Conservation (phyloP, 1,140 invertebrate species). For the Apis dorsata region DNA sequence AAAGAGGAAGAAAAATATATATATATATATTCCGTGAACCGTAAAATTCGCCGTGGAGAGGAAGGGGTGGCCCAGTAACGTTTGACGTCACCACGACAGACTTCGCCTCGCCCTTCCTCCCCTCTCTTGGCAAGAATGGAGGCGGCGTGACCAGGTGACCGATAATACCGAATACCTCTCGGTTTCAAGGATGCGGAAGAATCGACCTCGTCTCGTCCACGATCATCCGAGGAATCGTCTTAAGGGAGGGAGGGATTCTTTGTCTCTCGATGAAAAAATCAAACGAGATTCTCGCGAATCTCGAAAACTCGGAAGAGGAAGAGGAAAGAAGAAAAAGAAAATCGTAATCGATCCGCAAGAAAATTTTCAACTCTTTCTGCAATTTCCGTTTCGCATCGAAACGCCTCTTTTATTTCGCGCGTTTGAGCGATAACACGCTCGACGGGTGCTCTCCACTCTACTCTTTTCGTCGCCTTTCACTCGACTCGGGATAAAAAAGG, state of each 20-base stretch:
- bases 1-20: background rate
- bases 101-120: background rate
- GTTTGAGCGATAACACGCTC: slow-evolving; percentile 45
- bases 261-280: background rate
- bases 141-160: slow-evolving; percentile 16
- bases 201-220: background rate
- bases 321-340: background rate
- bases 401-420: slow-evolving; percentile 66
- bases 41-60: slow-evolving; percentile 9
- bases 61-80: slow-evolving; percentile 3
- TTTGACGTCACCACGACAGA: slow-evolving; percentile 33
- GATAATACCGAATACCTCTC: slow-evolving; percentile 4
- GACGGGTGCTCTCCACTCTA: background rate
- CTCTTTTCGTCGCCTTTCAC: slow-evolving; percentile 20
- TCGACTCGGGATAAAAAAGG: background rate
- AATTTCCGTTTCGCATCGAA: slow-evolving; percentile 10
- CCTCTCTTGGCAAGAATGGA: slow-evolving; percentile 11
- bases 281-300: background rate
- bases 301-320: too few species aligned
- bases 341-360: background rate
- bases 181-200: slow-evolving; percentile 21
- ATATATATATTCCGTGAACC: slow-evolving; percentile 13
- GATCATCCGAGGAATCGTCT: background rate
- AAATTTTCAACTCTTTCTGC: background rate
- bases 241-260: background rate